Conservation (phyloP, 2,113 vertebrate genomes). For the Cyanoliseus patagonus region DNA sequence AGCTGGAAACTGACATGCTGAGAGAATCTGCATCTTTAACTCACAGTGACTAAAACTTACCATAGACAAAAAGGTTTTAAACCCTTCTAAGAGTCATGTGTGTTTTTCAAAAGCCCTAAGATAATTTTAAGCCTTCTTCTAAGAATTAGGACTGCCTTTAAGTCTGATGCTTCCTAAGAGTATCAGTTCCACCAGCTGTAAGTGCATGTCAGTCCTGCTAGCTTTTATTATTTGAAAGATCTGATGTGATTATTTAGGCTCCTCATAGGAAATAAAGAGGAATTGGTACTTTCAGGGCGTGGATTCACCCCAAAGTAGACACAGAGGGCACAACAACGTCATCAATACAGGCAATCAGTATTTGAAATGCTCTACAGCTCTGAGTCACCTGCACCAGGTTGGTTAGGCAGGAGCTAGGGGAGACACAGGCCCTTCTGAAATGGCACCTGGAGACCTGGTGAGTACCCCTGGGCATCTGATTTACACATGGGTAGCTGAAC, state of each 20-base stretch:
- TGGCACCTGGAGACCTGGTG: background rate
- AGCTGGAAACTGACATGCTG: background rate
- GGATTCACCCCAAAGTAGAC: background rate
- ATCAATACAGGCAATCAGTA: fast-evolving
- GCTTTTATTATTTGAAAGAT: background rate
- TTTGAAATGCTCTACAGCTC: background rate
- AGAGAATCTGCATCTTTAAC: background rate
- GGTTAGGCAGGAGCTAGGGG: background rate
- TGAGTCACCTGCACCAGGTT: background rate
- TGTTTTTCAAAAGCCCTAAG: background rate
- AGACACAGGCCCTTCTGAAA: background rate
- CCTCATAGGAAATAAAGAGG: background rate
- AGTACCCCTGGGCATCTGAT: background rate
- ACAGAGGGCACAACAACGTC: background rate
- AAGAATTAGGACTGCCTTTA: background rate
- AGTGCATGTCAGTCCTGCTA: background rate
- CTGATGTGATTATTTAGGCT: background rate
- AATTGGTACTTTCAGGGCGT: background rate
- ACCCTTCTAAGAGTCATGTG: background rate
- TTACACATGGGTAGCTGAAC: background rate
- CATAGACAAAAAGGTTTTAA: background rate
- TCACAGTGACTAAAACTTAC: background rate
- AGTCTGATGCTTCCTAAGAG: background rate
- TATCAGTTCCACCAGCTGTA: background rate
- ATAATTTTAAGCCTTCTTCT: background rate